A percentile compares a stretch with the other conserved stretches of the same genome.
These are phyloP conservation scores for Ambastaia sidthimunki DNA, from an alignment of 2,797 vertebrate genomes.

Conservation along the genomic window DNA sequence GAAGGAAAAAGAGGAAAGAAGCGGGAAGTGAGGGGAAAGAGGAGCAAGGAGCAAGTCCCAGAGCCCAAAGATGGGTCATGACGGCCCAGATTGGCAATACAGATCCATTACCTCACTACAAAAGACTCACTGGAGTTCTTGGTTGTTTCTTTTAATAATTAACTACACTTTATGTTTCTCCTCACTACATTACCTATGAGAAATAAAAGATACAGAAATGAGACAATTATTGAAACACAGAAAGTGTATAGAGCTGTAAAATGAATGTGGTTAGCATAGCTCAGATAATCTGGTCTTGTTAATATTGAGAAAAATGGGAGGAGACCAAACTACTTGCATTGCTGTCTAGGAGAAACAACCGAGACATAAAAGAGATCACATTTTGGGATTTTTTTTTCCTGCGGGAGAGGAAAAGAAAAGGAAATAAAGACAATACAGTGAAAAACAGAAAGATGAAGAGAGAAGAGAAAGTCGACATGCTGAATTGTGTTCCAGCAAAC, in stretches of 20 bases:
- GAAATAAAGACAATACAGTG: not conserved
- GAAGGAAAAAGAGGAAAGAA: not conserved
- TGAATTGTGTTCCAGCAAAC: slow-evolving; percentile 47
- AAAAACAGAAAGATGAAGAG: not conserved
- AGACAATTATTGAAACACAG: not conserved
- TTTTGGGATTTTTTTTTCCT: slow-evolving; percentile 4
- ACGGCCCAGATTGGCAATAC: not conserved
- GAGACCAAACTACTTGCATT: not conserved
- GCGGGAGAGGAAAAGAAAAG: slow-evolving; percentile 6
- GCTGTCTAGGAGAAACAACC: slow-evolving; percentile 21
- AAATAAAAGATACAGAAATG: not conserved
- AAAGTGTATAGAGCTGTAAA: not conserved
- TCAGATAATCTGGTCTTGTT: not conserved
- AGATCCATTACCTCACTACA: not conserved
- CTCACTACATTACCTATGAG: not conserved
- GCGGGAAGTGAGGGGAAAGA: not conserved
- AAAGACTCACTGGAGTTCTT: not conserved
- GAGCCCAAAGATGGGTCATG: not conserved
- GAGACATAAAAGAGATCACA: slow-evolving; percentile 6
- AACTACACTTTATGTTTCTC: not conserved
- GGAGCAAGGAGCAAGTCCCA: not conserved
- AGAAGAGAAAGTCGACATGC: slow-evolving; percentile 33
- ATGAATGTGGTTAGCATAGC: not conserved
- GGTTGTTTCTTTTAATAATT: not conserved
- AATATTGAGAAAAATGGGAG: not conserved